Evolutionary conservation across 2,888 invertebrate species (phyloP).

Genomic region (Hoplodrina blanda): DNA sequence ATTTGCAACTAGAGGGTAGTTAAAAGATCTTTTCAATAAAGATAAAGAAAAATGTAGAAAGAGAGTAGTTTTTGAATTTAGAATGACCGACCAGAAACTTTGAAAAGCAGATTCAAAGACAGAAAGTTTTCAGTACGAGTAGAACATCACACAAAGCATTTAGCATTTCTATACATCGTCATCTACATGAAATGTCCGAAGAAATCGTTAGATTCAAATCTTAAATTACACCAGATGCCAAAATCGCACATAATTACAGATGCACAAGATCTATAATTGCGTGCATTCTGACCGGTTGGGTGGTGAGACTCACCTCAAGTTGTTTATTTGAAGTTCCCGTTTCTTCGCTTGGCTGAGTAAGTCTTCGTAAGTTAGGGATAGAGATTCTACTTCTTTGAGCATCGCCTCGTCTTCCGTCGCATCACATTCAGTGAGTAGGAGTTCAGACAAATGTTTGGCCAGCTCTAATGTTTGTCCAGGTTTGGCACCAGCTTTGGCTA

Average conservation of each 20-base stretch:
- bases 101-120: neutral
- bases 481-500: conserved; percentile 94
- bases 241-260: conserved; percentile 60
- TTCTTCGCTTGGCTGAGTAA: conserved; percentile 93
- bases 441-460: conserved; percentile 94
- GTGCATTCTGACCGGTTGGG: conserved; percentile 30
- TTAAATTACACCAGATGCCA: conserved; percentile 57
- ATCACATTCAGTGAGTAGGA: conserved; percentile 94
- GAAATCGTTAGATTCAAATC: conserved; percentile 59
- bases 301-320: conserved; percentile 92
- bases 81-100: neutral
- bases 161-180: conserved; percentile 30
- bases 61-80: neutral
- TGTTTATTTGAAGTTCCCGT: conserved; percentile 94
- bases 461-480: conserved; percentile 95
- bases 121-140: conserved; percentile 4
- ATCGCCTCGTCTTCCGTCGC: conserved; percentile 92
- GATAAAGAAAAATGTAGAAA: neutral
- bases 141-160: conserved; percentile 29
- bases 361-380: conserved; percentile 92
- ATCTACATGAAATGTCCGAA: conserved; percentile 65
- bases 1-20: neutral
- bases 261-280: conserved; percentile 47
- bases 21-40: neutral
- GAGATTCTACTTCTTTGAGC: conserved; percentile 91